phyloP scores from a whole-genome alignment of 2,888 invertebrate genomes.

The Scrobipalpa atriplicella region DNA sequence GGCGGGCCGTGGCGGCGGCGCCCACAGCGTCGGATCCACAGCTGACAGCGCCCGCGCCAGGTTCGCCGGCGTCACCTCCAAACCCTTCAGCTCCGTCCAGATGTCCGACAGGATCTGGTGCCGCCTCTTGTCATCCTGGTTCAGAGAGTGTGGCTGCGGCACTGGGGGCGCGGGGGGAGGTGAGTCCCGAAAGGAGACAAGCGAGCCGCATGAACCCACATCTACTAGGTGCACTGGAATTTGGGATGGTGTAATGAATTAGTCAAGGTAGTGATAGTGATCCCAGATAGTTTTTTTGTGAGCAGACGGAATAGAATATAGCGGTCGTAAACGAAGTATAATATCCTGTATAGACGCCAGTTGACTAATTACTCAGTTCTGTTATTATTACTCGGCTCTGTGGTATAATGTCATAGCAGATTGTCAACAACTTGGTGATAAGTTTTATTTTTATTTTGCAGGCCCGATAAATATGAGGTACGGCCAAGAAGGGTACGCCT shows the following conservation, averaged over 20 bases:
- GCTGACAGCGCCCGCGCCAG: slow-evolving; percentile 84
- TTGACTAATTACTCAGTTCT: too few species aligned
- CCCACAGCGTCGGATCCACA: slow-evolving; percentile 86
- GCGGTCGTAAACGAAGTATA: too few species aligned
- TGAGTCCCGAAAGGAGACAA: slow-evolving; percentile 77
- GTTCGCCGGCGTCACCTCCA: slow-evolving; percentile 85
- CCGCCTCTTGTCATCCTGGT: slow-evolving; percentile 84
- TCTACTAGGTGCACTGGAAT: slow-evolving; percentile 72
- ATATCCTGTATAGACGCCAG: too few species aligned
- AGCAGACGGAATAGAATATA: too few species aligned
- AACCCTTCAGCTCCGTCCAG: slow-evolving; percentile 85
- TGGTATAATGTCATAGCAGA: too few species aligned
- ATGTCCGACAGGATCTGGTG: slow-evolving; percentile 85
- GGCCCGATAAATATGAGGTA: too few species aligned
- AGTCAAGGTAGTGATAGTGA: slow-evolving; percentile 1
- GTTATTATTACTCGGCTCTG: too few species aligned
- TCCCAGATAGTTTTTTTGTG: too few species aligned
- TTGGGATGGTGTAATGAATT: background rate
- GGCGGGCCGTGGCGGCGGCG: slow-evolving; percentile 86
- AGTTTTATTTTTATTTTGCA: too few species aligned
- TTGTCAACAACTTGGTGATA: too few species aligned
- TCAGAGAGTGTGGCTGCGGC: slow-evolving; percentile 79
- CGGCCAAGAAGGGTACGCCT: too few species aligned
- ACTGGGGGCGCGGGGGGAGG: slow-evolving; percentile 70
- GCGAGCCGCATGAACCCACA: slow-evolving; percentile 75